Conservation (phyloP, 2,888 invertebrate species). For the Archaeoteleia sp. region DNA sequence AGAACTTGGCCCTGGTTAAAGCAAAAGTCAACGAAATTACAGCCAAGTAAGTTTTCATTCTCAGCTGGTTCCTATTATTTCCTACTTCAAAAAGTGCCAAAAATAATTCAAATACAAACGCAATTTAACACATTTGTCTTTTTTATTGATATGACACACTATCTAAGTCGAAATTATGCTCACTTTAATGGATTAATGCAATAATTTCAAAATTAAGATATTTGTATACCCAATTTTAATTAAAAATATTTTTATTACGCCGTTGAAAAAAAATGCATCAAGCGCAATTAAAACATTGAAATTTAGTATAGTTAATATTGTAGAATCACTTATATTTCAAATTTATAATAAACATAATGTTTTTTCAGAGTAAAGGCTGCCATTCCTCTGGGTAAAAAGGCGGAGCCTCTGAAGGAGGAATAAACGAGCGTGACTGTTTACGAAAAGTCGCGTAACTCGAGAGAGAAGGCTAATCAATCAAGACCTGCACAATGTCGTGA, state of each 20-base stretch:
- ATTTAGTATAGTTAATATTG: too few relatives aligned
- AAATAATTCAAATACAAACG: too few relatives aligned
- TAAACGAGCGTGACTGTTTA: slow-evolving; percentile 76
- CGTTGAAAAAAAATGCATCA: too few relatives aligned
- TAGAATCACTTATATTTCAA: too few relatives aligned
- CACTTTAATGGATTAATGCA: too few relatives aligned
- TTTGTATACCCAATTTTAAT: too few relatives aligned
- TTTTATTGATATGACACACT: too few relatives aligned
- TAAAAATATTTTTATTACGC: too few relatives aligned
- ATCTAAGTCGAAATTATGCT: too few relatives aligned
- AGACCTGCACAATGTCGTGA: slow-evolving; percentile 46
- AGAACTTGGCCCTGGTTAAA: slow-evolving; percentile 90
- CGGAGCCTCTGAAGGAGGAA: slow-evolving; percentile 90
- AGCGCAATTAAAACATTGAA: too few relatives aligned
- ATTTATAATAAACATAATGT: slow-evolving; percentile 31
- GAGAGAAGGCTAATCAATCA: slow-evolving; percentile 42
- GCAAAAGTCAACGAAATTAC: slow-evolving; percentile 92
- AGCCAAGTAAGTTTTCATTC: slow-evolving; percentile 83
- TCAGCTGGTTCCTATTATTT: slow-evolving; percentile 16
- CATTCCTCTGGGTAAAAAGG: slow-evolving; percentile 91
- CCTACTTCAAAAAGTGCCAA: too few relatives aligned
- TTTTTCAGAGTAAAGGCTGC: slow-evolving; percentile 88
- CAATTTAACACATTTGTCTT: neutral
- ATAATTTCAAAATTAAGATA: too few relatives aligned
- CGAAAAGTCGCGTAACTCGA: slow-evolving; percentile 43